Evolutionary conservation across 2,888 invertebrate species (phyloP).

Genomic region (Abrostola tripartita): DNA sequence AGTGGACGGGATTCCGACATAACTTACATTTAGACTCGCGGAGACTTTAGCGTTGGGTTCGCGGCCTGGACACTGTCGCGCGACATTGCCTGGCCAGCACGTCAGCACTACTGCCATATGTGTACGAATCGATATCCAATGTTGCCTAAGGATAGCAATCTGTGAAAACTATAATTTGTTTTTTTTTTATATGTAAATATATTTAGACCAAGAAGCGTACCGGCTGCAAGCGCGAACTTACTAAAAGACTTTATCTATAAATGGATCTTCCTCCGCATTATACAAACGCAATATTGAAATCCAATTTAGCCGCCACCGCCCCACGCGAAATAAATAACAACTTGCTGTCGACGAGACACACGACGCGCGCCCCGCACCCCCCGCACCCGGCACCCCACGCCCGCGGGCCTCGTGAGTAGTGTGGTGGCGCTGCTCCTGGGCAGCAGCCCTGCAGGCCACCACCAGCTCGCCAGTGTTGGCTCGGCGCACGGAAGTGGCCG

Average conservation of each 20-base stretch:
- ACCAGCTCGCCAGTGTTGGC: neutral
- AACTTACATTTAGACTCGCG: slow-evolving; percentile 24
- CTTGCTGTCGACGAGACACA: neutral
- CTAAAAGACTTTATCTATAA: slow-evolving; percentile 39
- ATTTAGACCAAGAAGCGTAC: neutral
- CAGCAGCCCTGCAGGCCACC: neutral
- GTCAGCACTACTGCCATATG: no score
- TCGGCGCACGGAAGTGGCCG: neutral
- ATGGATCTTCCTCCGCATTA: slow-evolving; percentile 38
- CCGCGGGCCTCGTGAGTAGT: neutral
- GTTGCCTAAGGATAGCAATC: no score
- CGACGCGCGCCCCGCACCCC: slow-evolving; percentile 6
- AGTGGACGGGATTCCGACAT: slow-evolving; percentile 50
- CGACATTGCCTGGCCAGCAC: no score
- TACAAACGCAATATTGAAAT: slow-evolving; percentile 53
- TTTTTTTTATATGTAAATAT: no score
- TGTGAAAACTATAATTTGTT: no score
- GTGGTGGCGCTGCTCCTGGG: neutral
- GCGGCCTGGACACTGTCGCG: no score
- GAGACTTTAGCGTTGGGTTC: neutral
- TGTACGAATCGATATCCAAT: no score
- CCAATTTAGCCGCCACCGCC: slow-evolving; percentile 49
- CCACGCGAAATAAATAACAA: slow-evolving; percentile 20
- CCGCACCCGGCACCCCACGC: slow-evolving; percentile 1
- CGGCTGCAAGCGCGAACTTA: slow-evolving; percentile 17